Conservation (phyloP, 1,140 invertebrate genomes). For the Heliconius congener region DNA sequence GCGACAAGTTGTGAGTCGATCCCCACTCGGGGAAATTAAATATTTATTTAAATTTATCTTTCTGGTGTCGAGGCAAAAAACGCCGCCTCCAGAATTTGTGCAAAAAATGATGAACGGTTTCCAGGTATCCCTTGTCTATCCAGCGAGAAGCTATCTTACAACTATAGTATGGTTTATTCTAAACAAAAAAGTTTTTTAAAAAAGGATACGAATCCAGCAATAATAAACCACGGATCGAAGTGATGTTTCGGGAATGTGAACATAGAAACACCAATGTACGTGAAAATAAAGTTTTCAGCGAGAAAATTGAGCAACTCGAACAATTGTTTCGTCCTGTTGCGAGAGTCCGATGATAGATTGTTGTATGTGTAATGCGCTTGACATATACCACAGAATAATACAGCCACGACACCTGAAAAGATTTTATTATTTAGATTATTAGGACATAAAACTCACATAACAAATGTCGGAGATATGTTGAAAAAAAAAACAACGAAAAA, state of each 20-base stretch:
- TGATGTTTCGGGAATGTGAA: conserved; percentile 98
- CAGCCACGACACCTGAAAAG: conserved; percentile 93
- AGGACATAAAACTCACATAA: neutral
- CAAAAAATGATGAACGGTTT: no score
- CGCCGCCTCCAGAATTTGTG: no score
- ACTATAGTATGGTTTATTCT: no score
- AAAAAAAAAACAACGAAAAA: no score
- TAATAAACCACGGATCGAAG: conserved; percentile 95
- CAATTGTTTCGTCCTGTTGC: conserved; percentile 95
- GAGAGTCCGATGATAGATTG: conserved; percentile 94
- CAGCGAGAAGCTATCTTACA: no score
- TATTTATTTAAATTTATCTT: no score
- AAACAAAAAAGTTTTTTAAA: neutral
- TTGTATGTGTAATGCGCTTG: conserved; percentile 99
- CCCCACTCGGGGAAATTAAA: no score
- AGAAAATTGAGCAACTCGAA: conserved; percentile 98
- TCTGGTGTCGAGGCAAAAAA: no score
- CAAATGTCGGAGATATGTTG: no score
- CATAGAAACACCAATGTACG: conserved; percentile 99
- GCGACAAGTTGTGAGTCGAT: no score
- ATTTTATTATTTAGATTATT: neutral
- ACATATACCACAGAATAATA: conserved; percentile 98
- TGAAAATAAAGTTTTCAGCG: conserved; percentile 99
- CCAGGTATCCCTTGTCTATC: no score
- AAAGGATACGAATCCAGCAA: conserved; percentile 96